phyloP scores from a whole-genome alignment of 2,888 invertebrate genomes.

The Dione juno region DNA sequence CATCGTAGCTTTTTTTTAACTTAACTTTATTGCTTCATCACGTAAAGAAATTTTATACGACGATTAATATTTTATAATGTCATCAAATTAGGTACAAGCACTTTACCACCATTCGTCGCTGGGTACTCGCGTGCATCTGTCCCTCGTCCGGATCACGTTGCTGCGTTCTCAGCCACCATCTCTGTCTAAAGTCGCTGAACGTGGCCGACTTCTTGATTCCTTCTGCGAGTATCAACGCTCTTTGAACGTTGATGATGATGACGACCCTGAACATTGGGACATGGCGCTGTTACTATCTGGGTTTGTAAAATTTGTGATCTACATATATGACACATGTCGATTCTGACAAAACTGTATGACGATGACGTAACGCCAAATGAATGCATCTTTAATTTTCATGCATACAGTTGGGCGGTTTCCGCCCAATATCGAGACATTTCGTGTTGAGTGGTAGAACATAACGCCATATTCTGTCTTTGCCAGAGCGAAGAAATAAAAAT shows the following conservation, averaged over 20 bases:
- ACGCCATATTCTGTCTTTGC: too few relatives aligned
- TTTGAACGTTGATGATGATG: constrained; percentile 86
- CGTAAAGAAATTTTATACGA: not conserved
- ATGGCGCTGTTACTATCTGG: constrained; percentile 91
- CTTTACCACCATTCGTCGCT: constrained; percentile 90
- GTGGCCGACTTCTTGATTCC: constrained; percentile 86
- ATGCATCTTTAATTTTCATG: too few relatives aligned
- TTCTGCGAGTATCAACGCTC: constrained; percentile 88
- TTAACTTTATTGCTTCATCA: not conserved
- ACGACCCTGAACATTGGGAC: constrained; percentile 90
- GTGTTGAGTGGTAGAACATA: too few relatives aligned
- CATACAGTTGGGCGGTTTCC: too few relatives aligned
- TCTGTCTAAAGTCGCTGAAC: constrained; percentile 86
- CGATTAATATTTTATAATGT: not conserved
- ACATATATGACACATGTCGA: not conserved
- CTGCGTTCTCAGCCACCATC: constrained; percentile 86
- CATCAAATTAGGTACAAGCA: constrained; percentile 86
- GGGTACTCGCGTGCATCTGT: constrained; percentile 86
- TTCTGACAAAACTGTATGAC: too few relatives aligned
- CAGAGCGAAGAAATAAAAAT: too few relatives aligned
- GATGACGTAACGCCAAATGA: too few relatives aligned
- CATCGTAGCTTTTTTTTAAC: not conserved
- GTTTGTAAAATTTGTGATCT: constrained; percentile 55
- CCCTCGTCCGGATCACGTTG: constrained; percentile 87
- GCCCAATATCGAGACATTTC: too few relatives aligned